Evolutionary conservation across 1,140 invertebrate genomes (phyloP), one percentile per base, ranked within the genome.

Genomic region (Drosophila obscura): DNA sequence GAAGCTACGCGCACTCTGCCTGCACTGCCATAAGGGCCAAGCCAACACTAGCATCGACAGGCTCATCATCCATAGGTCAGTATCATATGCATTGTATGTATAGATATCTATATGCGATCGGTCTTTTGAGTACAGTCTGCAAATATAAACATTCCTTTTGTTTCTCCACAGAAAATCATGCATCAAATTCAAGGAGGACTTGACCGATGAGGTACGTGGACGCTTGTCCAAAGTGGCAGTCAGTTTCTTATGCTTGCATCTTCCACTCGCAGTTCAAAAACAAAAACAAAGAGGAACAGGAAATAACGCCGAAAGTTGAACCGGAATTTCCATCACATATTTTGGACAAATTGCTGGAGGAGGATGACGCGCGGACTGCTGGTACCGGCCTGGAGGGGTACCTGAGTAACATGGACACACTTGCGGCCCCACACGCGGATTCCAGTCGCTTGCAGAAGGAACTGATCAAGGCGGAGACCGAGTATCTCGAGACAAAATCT

Each of bases 21-120:
- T 53, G 3, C 62, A 75, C n/a, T 75, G 72, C 24, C 16, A 65
- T 11, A 75, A 75, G 52, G 48, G 26, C 22, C 72, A 75, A 19
- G 45, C 71, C 7, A 75, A 75, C 26, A 75, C 72, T 8, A 75
- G 72, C 35, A 75, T 75, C 5, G 72, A 75, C 35, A 28, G 72
- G 11, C 53, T 75, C 8, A 58, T 75, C 16, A 66, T 75, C 4
- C 72, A 75, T 28, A 75, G 72, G 72, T 74, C 45, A 24, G 66
- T 41, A 26, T 0, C 24, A 31, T 9, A 5, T 39, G 31, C 50
- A 64, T 16, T 50, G 60, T 41, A 26, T 9, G 22, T 48, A 28
- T 13, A 19, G 1, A 19, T 19, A 19, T 19, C 19, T 19, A 19
- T 19, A 19, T 1, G 19, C 19, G 19, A 19, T 19, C 19, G 19